Base-by-base conservation (phyloP, 2,797 vertebrate species). In the Cynopterus sphinx region DNA sequence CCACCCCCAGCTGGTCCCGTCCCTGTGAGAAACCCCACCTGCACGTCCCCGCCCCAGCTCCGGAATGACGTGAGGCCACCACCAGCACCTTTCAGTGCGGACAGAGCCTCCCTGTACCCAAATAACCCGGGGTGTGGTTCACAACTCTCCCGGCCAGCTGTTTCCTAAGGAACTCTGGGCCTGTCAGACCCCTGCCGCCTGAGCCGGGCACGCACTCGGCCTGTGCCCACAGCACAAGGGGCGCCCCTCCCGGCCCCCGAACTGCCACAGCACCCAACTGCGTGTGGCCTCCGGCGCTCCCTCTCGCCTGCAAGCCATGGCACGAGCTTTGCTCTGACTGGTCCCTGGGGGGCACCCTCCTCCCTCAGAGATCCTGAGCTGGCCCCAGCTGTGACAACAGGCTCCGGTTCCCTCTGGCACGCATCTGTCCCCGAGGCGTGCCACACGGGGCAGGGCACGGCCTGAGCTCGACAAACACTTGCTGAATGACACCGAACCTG, bases 361-460 rank as follows among this genome's bases (percentile, higher is more conserved):
- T 21, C 12, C 9, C 5, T 2, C 28, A 17, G 36, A 57, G 67
- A 61, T 22, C 16, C 31, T 0, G 3, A 0, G 11, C 13, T 9
- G 6, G 5, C 17, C 46, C 28, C 8, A 28, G 0, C 19, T 16
- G 15, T 2, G 73, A 53, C 53, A 5, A 33, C 4, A 2, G 26
- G 9, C 2, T 2, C 17, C 0, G 1, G 0, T 21, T 9, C 6
- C 1, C 13, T n/a, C 0, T 0, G 0, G 13, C 81, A 13, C 0
- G 0, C 0, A 2, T 2, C 1, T 22, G 1, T 17, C 63, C 13
- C 51, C 0, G 3, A 61, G 51, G 46, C 19, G 21, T 1, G 4
- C 6, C 0, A 28, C 1, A 49, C 5, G 0, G 5, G 6, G 19
- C 41, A 15, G 46, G 26, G 33, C 9, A 1, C 2, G 0, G 22